Percentiles rank a stretch among this genome's conserved stretches.
These are phyloP conservation scores for Astyanax mexicanus DNA, from an alignment of 2,797 vertebrate species.

Conservation along the genomic window DNA sequence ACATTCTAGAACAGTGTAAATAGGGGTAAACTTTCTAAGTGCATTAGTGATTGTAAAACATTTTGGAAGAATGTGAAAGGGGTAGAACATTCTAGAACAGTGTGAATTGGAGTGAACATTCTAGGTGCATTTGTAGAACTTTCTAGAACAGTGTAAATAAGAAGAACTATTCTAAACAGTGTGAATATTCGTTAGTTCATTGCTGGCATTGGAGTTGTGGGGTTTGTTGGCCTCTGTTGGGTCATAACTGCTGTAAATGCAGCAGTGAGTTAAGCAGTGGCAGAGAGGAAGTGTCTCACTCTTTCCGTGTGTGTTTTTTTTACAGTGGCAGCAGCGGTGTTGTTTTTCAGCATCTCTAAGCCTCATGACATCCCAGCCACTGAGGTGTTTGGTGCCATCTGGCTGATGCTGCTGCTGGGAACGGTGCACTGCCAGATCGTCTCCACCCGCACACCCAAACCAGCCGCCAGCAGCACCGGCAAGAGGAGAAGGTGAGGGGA, in stretches of 20 bases:
- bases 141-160: too few relatives aligned
- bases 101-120: too few relatives aligned
- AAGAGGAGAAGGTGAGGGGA: conserved; percentile 93
- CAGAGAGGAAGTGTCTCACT: conserved; percentile 1
- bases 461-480: conserved; percentile 82
- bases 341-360: conserved; percentile 85
- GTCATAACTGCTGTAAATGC: too few relatives aligned
- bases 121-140: too few relatives aligned
- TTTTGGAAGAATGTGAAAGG: too few relatives aligned
- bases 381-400: conserved; percentile 91
- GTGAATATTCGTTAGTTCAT: too few relatives aligned
- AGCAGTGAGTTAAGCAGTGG: not conserved
- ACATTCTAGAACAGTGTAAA: too few relatives aligned
- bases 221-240: not conserved
- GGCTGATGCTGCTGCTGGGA: conserved; percentile 96
- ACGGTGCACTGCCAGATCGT: conserved; percentile 99
- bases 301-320: conserved; percentile 46
- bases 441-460: conserved; percentile 94
- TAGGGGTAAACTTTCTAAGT: too few relatives aligned
- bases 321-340: conserved; percentile 86
- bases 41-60: too few relatives aligned
- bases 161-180: too few relatives aligned
- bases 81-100: too few relatives aligned
- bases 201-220: too few relatives aligned
- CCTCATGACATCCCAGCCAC: conserved; percentile 92